Evolutionary conservation across 1,140 invertebrate genomes (phyloP).

Genomic region (Drosophila truncata): DNA sequence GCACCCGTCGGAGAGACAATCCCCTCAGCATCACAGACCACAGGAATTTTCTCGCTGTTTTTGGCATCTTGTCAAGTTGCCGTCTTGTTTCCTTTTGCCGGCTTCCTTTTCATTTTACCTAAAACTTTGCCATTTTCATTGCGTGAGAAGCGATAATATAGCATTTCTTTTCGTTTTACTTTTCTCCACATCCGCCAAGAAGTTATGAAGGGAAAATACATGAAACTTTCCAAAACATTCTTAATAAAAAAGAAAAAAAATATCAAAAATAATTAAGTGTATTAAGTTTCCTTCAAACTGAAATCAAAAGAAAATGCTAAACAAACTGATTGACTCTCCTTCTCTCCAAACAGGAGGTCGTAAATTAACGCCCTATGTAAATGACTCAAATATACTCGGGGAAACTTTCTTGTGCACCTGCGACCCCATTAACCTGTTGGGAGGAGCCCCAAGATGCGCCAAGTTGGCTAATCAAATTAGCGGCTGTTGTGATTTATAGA

Average conservation of each 20-base stretch:
- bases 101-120: conserved; percentile 30
- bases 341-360: conserved; percentile 1
- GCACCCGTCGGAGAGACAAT: conserved; percentile 10
- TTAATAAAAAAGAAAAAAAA: conserved; percentile 2
- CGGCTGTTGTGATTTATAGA: conserved; percentile 59
- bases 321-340: conserved; percentile 24
- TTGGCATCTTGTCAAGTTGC: conserved; percentile 79
- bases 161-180: conserved; percentile 22
- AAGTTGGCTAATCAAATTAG: conserved; percentile 63
- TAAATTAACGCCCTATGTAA: conserved; percentile 42
- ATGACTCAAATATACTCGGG: conserved; percentile 22
- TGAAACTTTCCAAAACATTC: conserved; percentile 16
- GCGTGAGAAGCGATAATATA: conserved; percentile 60
- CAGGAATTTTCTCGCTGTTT: conserved; percentile 65
- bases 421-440: conserved; percentile 47
- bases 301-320: conserved; percentile 21
- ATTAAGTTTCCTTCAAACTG: conserved; percentile 9
- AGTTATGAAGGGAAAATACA: conserved; percentile 13
- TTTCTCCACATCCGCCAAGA: conserved; percentile 1
- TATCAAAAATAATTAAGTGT: conserved; percentile 25
- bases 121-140: conserved; percentile 67
- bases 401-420: conserved; percentile 43
- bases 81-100: conserved; percentile 38
- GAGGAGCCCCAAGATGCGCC: conserved; percentile 35
- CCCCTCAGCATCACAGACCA: conserved; percentile 45